phyloP scores from a whole-genome alignment of 92 coral and sea anemone species.

The Umimayanthus chanpuru region DNA sequence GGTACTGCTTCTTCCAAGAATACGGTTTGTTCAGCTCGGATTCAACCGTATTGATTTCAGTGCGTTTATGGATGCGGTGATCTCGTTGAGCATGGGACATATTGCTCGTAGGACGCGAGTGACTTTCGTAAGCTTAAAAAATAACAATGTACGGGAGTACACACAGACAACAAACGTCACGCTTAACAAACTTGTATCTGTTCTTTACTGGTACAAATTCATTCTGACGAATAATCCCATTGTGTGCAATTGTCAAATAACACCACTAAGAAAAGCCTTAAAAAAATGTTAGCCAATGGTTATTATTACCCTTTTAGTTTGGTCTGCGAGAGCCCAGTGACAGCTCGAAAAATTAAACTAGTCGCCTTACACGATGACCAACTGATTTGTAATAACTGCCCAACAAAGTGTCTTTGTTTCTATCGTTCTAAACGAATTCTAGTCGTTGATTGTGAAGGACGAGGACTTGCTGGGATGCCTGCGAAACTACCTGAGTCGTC shows the following conservation, averaged over 20 bases:
- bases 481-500: slow-evolving; percentile 56
- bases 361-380: slow-evolving; percentile 49
- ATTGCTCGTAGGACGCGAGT: slow-evolving; percentile 39
- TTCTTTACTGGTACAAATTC: slow-evolving; percentile 56
- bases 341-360: slow-evolving; percentile 47
- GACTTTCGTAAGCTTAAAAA: slow-evolving; percentile 40
- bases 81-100: slow-evolving; percentile 23
- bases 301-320: slow-evolving; percentile 32
- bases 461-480: slow-evolving; percentile 57
- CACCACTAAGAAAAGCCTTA: slow-evolving; percentile 40
- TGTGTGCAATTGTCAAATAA: slow-evolving; percentile 62
- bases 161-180: slow-evolving; percentile 30
- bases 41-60: slow-evolving; percentile 50
- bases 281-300: slow-evolving; percentile 14
- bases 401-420: slow-evolving; percentile 55
- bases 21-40: slow-evolving; percentile 39
- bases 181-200: slow-evolving; percentile 39
- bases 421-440: slow-evolving; percentile 47
- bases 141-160: slow-evolving; percentile 41
- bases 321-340: slow-evolving; percentile 60
- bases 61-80: slow-evolving; percentile 44
- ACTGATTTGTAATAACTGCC: slow-evolving; percentile 67
- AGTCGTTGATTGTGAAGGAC: slow-evolving; percentile 58
- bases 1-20: background rate
- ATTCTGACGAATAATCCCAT: slow-evolving; percentile 65